These are phyloP conservation scores for Tethea ocularis DNA, from an alignment of 2,888 invertebrate genomes.

Conservation along the genomic window DNA sequence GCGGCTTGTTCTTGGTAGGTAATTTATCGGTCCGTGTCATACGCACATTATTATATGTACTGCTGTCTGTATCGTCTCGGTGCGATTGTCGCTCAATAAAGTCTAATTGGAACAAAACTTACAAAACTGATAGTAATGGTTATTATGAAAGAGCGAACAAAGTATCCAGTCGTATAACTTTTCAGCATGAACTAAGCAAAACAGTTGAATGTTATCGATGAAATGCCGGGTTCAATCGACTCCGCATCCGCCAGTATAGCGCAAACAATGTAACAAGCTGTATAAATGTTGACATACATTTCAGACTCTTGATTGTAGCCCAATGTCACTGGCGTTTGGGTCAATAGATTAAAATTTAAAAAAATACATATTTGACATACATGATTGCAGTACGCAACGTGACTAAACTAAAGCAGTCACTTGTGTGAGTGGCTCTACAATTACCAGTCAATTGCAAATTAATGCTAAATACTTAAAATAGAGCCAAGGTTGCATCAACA, in stretches of 20 bases:
- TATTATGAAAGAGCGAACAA: too few species aligned
- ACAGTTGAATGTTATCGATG: slow-evolving; percentile 28
- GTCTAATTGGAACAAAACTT: not conserved
- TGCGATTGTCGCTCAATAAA: not conserved
- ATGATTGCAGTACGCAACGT: not conserved
- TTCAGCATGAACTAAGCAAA: slow-evolving; percentile 19
- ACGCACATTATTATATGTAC: slow-evolving; percentile 24
- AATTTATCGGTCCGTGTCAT: slow-evolving; percentile 45
- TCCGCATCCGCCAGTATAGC: slow-evolving; percentile 26
- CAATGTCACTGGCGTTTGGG: slow-evolving; percentile 2
- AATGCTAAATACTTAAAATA: slow-evolving; percentile 7
- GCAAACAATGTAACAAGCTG: slow-evolving; percentile 14
- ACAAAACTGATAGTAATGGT: too few species aligned
- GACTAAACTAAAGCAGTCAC: not conserved
- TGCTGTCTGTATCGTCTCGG: not conserved
- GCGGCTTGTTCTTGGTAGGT: slow-evolving; percentile 50
- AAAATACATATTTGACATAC: not conserved
- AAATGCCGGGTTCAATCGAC: slow-evolving; percentile 25
- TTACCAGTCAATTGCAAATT: not conserved
- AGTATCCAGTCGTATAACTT: not conserved
- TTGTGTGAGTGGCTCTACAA: not conserved
- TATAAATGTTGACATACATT: slow-evolving; percentile 28
- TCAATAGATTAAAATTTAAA: not conserved
- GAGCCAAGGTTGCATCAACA: slow-evolving; percentile 3
- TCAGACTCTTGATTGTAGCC: slow-evolving; percentile 21